Conservation (phyloP, 2,888 invertebrate species). For the Ctena decussata region DNA sequence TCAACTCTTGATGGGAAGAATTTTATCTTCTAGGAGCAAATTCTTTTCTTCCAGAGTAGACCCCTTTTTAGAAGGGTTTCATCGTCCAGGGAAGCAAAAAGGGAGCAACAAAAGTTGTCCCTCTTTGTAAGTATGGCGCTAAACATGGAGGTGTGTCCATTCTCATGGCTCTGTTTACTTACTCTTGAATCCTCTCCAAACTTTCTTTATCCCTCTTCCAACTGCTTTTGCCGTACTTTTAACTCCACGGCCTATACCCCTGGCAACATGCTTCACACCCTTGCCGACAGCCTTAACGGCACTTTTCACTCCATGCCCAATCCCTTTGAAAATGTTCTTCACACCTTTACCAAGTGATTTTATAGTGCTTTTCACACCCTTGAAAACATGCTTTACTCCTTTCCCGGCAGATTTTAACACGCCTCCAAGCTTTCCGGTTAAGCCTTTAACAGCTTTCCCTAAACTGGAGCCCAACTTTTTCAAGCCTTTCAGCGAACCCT, state of each 20-base stretch:
- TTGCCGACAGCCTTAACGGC: neutral
- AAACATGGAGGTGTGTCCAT: no score
- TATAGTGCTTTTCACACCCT: neutral
- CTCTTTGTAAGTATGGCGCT: no score
- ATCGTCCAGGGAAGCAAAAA: no score
- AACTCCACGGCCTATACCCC: neutral
- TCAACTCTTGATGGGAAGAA: no score
- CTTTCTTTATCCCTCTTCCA: neutral
- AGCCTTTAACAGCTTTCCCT: neutral
- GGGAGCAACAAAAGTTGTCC: no score
- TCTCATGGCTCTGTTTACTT: no score
- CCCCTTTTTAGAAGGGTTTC: no score
- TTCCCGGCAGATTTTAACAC: neutral
- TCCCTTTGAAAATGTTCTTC: neutral
- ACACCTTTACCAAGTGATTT: neutral
- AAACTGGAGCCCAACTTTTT: neutral
- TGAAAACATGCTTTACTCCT: neutral
- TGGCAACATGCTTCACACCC: neutral
- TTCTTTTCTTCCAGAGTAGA: no score
- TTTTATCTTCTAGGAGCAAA: no score
- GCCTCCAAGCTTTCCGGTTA: neutral
- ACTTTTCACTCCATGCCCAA: neutral
- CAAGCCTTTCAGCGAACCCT: neutral
- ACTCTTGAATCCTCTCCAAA: neutral
- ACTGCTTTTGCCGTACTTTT: neutral